These are phyloP conservation scores for Subacronicta megacephala DNA, from an alignment of 2,888 invertebrate genomes.

Conservation along the genomic window DNA sequence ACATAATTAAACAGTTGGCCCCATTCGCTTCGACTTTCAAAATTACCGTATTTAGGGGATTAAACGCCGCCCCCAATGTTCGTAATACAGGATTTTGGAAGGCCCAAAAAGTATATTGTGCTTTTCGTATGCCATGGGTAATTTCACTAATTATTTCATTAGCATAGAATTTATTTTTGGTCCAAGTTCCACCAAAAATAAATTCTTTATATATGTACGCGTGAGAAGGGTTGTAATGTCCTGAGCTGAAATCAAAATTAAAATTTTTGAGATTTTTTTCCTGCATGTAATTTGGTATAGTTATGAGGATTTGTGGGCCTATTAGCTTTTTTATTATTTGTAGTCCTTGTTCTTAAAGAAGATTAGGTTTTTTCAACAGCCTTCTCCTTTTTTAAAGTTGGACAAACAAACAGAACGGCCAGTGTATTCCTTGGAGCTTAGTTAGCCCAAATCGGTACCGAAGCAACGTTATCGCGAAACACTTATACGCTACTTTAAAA, in stretches of 20 bases:
- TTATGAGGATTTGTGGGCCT: neutral
- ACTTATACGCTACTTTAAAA: slow-evolving; percentile 36
- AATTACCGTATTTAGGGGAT: slow-evolving; percentile 75
- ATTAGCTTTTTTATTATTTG: neutral
- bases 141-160: slow-evolving; percentile 75
- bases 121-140: slow-evolving; percentile 60
- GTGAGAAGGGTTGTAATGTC: slow-evolving; percentile 8
- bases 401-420: slow-evolving; percentile 22
- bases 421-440: slow-evolving; percentile 27
- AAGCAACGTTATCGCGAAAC: slow-evolving; percentile 31
- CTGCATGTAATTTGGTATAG: neutral
- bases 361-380: too few species aligned
- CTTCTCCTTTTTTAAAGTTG: too few species aligned
- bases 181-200: slow-evolving; percentile 22
- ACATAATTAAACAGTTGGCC: slow-evolving; percentile 81
- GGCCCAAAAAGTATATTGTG: slow-evolving; percentile 64
- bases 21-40: slow-evolving; percentile 75
- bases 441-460: slow-evolving; percentile 23
- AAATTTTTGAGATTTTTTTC: neutral
- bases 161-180: slow-evolving; percentile 67
- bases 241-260: slow-evolving; percentile 16
- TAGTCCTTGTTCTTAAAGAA: slow-evolving; percentile 8
- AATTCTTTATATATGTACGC: too few species aligned
- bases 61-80: slow-evolving; percentile 70
- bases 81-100: slow-evolving; percentile 72